Conservation (phyloP, 2,888 invertebrate species). For the Meloe dianella region DNA sequence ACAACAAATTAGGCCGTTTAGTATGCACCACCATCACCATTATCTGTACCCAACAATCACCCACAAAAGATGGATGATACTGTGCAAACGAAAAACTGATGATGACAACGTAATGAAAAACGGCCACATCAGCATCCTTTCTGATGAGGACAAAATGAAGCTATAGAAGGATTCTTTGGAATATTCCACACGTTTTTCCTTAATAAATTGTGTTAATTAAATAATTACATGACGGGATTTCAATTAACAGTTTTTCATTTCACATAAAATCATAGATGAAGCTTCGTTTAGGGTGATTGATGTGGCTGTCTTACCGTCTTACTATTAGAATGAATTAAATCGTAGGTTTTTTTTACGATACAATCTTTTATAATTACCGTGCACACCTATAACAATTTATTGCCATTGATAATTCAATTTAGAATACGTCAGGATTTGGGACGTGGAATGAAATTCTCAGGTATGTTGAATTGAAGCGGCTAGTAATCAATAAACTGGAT, state of each 20-base stretch:
- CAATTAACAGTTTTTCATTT: not conserved
- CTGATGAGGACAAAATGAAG: not conserved
- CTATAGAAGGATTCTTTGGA: not conserved
- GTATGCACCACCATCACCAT: not conserved
- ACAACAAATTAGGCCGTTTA: not conserved
- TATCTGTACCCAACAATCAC: not conserved
- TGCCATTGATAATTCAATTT: not conserved
- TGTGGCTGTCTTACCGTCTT: not conserved
- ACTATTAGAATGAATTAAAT: not conserved
- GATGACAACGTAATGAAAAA: not conserved
- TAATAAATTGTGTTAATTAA: constrained; percentile 1
- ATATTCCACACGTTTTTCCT: not conserved
- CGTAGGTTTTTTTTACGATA: too few species aligned
- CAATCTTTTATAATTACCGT: too few species aligned
- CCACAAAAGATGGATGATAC: not conserved
- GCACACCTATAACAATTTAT: not conserved
- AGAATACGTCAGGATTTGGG: not conserved
- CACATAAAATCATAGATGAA: not conserved
- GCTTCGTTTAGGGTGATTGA: not conserved
- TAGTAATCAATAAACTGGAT: constrained; percentile 32
- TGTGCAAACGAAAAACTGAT: not conserved
- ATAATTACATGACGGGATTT: not conserved
- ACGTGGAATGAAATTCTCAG: constrained; percentile 17
- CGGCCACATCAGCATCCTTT: not conserved
- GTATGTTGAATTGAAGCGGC: constrained; percentile 26